These are phyloP conservation scores for Caenorhabditis doughertyi DNA, from an alignment of 2,888 invertebrate species.

Conservation along the genomic window DNA sequence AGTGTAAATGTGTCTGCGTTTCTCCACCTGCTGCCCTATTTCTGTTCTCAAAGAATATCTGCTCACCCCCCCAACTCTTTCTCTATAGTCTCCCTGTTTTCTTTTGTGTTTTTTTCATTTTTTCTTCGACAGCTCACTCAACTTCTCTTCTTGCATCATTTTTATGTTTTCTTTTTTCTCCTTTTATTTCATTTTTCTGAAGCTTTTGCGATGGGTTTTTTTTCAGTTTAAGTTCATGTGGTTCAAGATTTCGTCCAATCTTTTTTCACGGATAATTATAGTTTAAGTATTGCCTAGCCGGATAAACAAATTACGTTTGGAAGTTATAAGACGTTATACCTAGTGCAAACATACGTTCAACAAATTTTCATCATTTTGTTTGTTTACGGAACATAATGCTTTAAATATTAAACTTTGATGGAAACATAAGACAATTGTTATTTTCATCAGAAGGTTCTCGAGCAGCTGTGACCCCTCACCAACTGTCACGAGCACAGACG, in stretches of 20 bases:
- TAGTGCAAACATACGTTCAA: too few relatives aligned
- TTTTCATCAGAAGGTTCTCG: neutral
- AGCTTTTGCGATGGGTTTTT: neutral
- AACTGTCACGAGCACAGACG: slow-evolving; percentile 12
- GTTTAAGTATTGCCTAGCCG: too few relatives aligned
- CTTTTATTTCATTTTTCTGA: neutral
- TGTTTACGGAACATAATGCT: too few relatives aligned
- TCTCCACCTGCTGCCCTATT: neutral
- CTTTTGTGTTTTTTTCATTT: slow-evolving; percentile 4
- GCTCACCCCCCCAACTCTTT: slow-evolving; percentile 28
- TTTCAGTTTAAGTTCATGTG: neutral
- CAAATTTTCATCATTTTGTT: too few relatives aligned
- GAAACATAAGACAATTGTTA: slow-evolving; percentile 14
- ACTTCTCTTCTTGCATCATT: slow-evolving; percentile 25
- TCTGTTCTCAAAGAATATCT: slow-evolving; percentile 37
- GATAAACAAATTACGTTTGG: too few relatives aligned
- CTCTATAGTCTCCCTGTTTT: slow-evolving; percentile 23
- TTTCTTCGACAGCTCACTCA: slow-evolving; percentile 29
- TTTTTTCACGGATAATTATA: too few relatives aligned
- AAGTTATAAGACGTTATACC: too few relatives aligned
- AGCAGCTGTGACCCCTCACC: slow-evolving; percentile 14
- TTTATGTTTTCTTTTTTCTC: slow-evolving; percentile 17
- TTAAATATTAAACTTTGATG: too few relatives aligned
- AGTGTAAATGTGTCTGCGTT: slow-evolving; percentile 20
- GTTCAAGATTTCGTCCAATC: too few relatives aligned